Base-by-base conservation (phyloP, 1,140 invertebrate species). In the Caenorhabditis brenneri region DNA sequence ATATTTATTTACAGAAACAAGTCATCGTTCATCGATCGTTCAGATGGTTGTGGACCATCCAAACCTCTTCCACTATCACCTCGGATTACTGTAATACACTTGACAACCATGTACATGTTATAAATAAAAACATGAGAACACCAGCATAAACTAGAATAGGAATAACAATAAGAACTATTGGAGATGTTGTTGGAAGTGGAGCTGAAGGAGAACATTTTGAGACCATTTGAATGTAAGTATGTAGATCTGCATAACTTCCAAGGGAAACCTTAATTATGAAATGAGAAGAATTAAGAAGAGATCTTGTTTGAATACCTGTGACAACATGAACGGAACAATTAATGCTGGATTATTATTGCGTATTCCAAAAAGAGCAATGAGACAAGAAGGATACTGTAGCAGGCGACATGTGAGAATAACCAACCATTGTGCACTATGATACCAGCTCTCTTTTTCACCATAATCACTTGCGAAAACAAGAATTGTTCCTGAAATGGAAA, bases 81-180 rank as follows among this genome's bases (percentile, higher is more conserved):
- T 10, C 65, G 65, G 36, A 74, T 74, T 74, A 74, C 65, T 74
- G 65, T 74, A 74, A 74, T 74, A 74, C 65, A 74, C 29, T 74
- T 74, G 65, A 74, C 36, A 24, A 74, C 65, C 65, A 74, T 74
- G 24, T 74, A 74, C 65, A 74, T 74, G 19, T 74, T 74, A 42
- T 74, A 74, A 42, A 74, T 74, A 31, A 74, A 31, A 74, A 74
- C 65, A 74, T 74, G n/a, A 74, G 36, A 42, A 46, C 6, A 42
- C 33, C 65, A 74, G 65, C 65, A 74, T 74, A 74, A 74, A 74
- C 36, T 10, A 74, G 36, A 74, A 74, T 74, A 42, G 65, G 65
- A 74, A 74, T 74, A 42, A 74, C 65, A 24, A 74, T 74, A 1
- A 74, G n/a, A 42, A 74, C 29, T 42, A 74, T 74, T 27, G 65